Evolutionary conservation across 1,140 invertebrate genomes (phyloP).

Genomic region (Rhyzopertha dominica): DNA sequence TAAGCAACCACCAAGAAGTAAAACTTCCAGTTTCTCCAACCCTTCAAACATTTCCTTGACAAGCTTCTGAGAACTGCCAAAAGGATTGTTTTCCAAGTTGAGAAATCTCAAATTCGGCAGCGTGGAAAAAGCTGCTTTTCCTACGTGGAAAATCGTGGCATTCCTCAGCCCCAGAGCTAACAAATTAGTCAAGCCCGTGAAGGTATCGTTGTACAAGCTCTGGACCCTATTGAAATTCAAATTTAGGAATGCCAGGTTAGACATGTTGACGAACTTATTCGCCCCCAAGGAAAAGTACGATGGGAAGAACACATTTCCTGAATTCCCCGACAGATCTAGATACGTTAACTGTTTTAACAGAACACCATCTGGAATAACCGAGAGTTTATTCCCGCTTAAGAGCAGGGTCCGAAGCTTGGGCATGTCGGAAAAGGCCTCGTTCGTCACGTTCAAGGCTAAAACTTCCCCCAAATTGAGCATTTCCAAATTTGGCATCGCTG

Average conservation of each 20-base stretch:
- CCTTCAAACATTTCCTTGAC: conserved; percentile 47
- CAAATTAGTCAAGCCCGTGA: conserved; percentile 47
- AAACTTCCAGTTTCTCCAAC: conserved; percentile 46
- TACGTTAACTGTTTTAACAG: conserved; percentile 46
- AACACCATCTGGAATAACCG: conserved; percentile 46
- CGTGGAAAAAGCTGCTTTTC: conserved; percentile 44
- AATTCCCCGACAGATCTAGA: conserved; percentile 50
- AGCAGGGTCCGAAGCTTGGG: conserved; percentile 48
- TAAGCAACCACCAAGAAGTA: conserved; percentile 48
- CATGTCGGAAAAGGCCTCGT: conserved; percentile 42
- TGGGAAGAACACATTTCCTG: conserved; percentile 37
- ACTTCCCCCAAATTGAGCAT: conserved; percentile 48
- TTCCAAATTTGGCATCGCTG: conserved; percentile 49
- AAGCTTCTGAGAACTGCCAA: conserved; percentile 42
- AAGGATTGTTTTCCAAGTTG: conserved; percentile 51
- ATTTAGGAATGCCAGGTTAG: conserved; percentile 27
- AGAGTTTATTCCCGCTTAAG: conserved; percentile 48
- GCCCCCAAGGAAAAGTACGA: conserved; percentile 46
- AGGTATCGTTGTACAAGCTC: conserved; percentile 47
- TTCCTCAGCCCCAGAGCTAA: conserved; percentile 49
- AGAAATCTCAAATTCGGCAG: conserved; percentile 47
- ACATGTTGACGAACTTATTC: conserved; percentile 34
- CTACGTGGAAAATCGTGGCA: conserved; percentile 48
- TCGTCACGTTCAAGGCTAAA: conserved; percentile 37
- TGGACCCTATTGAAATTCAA: conserved; percentile 50